Conservation (phyloP, 2,113 vertebrate species). For the Tyrannus savana region DNA sequence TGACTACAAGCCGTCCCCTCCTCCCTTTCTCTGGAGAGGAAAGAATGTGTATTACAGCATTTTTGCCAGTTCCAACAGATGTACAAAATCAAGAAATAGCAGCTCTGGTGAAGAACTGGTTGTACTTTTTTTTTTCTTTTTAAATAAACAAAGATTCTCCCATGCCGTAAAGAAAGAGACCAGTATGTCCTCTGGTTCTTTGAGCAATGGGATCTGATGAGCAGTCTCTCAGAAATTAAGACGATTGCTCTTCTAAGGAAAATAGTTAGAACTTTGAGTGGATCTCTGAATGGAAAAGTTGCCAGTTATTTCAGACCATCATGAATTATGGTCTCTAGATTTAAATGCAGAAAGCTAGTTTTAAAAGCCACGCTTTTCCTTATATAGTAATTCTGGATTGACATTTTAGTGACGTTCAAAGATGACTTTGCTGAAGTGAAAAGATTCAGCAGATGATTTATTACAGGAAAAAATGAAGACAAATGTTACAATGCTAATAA, state of each 20-base stretch:
- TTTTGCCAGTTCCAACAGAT: slow-evolving; percentile 54
- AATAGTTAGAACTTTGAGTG: background rate
- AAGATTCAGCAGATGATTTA: slow-evolving; percentile 12
- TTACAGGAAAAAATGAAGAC: slow-evolving; percentile 14
- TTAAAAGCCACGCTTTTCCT: background rate
- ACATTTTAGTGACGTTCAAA: background rate
- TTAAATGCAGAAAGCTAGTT: background rate
- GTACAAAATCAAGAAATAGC: slow-evolving; percentile 34
- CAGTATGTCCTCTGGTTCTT: background rate
- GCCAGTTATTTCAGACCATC: background rate
- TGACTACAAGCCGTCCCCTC: slow-evolving; percentile 17
- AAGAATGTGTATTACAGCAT: background rate
- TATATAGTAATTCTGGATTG: background rate
- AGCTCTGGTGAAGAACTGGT: slow-evolving; percentile 1
- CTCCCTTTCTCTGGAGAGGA: slow-evolving; percentile 41
- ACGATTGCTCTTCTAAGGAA: background rate
- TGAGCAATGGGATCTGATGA: background rate
- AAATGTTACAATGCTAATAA: background rate
- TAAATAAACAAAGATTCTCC: slow-evolving; percentile 41
- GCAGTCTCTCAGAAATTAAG: background rate
- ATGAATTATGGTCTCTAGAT: background rate
- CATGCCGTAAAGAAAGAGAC: background rate
- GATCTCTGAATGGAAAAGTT: background rate
- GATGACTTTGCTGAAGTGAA: background rate
- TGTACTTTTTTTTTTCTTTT: background rate